Conservation (phyloP, 2,888 invertebrate genomes). For the Caenorhabditis panamensis region DNA sequence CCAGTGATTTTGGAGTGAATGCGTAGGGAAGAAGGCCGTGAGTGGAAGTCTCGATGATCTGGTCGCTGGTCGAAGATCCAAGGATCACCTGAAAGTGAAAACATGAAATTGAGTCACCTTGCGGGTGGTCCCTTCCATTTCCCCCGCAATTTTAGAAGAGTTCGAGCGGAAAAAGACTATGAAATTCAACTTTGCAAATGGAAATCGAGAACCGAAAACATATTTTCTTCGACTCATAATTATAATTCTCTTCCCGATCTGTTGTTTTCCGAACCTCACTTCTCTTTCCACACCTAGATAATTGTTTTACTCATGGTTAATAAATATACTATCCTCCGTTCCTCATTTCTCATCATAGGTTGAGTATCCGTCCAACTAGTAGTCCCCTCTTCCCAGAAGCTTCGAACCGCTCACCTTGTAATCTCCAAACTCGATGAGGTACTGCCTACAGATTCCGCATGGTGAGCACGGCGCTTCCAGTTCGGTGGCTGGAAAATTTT, state of each 20-base stretch:
- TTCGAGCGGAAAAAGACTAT: constrained; percentile 32
- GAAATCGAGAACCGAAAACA: constrained; percentile 34
- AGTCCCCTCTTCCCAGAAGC: too few relatives aligned
- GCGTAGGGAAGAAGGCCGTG: constrained; percentile 73
- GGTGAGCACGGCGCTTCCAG: constrained; percentile 74
- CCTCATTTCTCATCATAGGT: too few relatives aligned
- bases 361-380: too few relatives aligned
- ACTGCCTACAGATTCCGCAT: constrained; percentile 80
- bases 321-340: too few relatives aligned
- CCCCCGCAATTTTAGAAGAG: constrained; percentile 13
- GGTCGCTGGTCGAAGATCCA: constrained; percentile 65
- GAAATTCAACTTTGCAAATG: constrained; percentile 28
- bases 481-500: constrained; percentile 59
- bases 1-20: constrained; percentile 73
- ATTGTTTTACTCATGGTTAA: too few relatives aligned
- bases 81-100: constrained; percentile 74
- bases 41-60: constrained; percentile 60
- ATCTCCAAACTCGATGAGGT: constrained; percentile 78
- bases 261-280: constrained; percentile 4
- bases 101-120: neutral
- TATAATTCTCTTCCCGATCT: constrained; percentile 3
- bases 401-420: too few relatives aligned
- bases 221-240: neutral
- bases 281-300: neutral
- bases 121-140: neutral